phyloP scores from a whole-genome alignment of 2,888 invertebrate genomes.

The Cantharis rufa region DNA sequence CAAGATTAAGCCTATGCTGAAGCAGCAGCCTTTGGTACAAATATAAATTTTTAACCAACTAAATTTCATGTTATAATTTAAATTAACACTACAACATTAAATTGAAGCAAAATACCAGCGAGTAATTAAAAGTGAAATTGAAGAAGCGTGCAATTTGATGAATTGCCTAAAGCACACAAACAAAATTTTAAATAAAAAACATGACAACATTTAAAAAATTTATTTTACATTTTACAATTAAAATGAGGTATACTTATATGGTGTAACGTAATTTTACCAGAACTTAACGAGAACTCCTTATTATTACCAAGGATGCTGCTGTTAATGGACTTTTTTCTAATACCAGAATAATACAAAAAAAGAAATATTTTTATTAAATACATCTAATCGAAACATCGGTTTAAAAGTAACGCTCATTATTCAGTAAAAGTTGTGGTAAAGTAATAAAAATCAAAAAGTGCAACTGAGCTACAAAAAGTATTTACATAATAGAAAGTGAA shows the following conservation, averaged over 20 bases:
- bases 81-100: neutral
- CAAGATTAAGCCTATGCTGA: neutral
- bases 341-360: too few species aligned
- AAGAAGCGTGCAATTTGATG: neutral
- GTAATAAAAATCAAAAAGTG: neutral
- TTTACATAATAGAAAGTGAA: neutral
- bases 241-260: too few species aligned
- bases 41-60: neutral
- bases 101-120: neutral
- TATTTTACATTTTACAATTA: too few species aligned
- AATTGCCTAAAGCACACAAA: neutral
- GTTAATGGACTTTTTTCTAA: too few species aligned
- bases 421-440: neutral
- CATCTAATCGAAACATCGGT: too few species aligned
- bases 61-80: neutral
- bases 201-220: too few species aligned
- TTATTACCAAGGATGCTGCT: too few species aligned
- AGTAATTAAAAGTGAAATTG: neutral
- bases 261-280: too few species aligned
- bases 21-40: neutral
- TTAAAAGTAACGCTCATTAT: too few species aligned
- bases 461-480: neutral
- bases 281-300: too few species aligned
- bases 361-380: too few species aligned
- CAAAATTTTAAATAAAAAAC: neutral